Base-by-base conservation (phyloP, 2,888 invertebrate genomes). In the Cyrtodaria siliqua region DNA sequence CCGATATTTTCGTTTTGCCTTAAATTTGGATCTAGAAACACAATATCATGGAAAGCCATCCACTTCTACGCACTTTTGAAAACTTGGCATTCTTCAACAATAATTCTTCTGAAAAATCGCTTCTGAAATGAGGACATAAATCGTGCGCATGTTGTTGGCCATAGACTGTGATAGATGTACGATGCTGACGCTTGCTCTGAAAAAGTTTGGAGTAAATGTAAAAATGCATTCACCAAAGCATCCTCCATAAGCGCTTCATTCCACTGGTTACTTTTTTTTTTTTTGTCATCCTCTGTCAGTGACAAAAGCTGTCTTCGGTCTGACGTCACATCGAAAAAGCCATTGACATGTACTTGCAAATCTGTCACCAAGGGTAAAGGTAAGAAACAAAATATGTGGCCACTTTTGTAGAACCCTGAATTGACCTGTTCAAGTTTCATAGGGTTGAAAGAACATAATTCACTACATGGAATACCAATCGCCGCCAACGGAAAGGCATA, bases 291-390 rank as follows among this genome's bases (percentile, higher is more conserved):
- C 29, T 83, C 85, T 6, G 87, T 87, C 23, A 64, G 61, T 26
- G 72, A 71, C 4, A 72, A 57, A 12, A 92, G 82, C 33, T 85
- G 81, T 12, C 89, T 71, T 23, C 92, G 63, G 56, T 90, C 87
- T 16, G 90, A 87, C n/a, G 87, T 86, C 2, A 91, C 83, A 27
- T 89, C 40, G 85, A 92, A 92, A 9, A 85, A 82, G 0, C 88
- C 92, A 77, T 92, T 92, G 27, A 92, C 74, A 63, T 91, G 90
- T n/a, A 90, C 79, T 8, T 87, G 86, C 6, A 91, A 79, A 1
- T 78, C 78, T 2, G 83, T 85, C 33, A 77, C 64, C 18, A 90
- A 80, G 18, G 91, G 90, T 24, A 92, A 77, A 1, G 92, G 92
- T 20, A 92, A 70, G 67, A 85, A 92, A 68, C 90, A 90, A 79